These are phyloP conservation scores for Orius insidiosus DNA, from an alignment of 1,140 invertebrate genomes.

Conservation along the genomic window DNA sequence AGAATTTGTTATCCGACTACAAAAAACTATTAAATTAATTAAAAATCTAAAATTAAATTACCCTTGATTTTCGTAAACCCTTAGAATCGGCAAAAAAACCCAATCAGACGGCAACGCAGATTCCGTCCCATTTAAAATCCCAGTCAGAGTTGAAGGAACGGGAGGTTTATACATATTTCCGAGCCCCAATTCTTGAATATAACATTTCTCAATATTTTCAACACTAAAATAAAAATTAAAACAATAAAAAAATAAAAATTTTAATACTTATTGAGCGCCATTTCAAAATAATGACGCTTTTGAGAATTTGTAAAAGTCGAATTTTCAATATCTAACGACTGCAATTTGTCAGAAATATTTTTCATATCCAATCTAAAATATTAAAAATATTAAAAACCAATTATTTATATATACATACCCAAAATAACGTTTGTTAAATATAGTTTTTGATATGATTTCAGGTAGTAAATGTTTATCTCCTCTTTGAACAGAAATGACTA, in stretches of 20 bases:
- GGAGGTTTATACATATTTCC: neutral
- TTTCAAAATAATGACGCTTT: neutral
- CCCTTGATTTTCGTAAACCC: conserved; percentile 20
- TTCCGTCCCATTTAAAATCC: conserved; percentile 15
- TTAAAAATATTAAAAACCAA: conserved; percentile 3
- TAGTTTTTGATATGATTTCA: conserved; percentile 16
- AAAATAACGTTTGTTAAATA: conserved; percentile 19
- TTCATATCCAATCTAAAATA: conserved; percentile 9
- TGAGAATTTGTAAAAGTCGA: neutral
- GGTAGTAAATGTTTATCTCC: conserved; percentile 18
- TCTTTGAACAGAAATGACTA: conserved; percentile 18
- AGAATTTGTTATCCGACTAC: conserved; percentile 14
- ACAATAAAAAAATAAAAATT: neutral
- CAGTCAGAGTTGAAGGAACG: conserved; percentile 16
- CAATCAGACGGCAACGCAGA: conserved; percentile 22
- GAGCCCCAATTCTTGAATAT: conserved; percentile 15
- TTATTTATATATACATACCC: conserved; percentile 17
- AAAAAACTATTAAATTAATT: conserved; percentile 6
- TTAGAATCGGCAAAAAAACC: conserved; percentile 22
- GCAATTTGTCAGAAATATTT: neutral
- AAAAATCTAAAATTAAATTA: too few species aligned
- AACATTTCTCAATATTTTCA: conserved; percentile 16
- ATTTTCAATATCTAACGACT: neutral
- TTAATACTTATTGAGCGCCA: neutral
- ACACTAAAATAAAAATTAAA: conserved; percentile 10